A percentile compares a stretch with the other conserved stretches of the same genome.
Evolutionary conservation across 92 coral and sea anemone genomes (phyloP).

Genomic region (Blastomussa wellsi): DNA sequence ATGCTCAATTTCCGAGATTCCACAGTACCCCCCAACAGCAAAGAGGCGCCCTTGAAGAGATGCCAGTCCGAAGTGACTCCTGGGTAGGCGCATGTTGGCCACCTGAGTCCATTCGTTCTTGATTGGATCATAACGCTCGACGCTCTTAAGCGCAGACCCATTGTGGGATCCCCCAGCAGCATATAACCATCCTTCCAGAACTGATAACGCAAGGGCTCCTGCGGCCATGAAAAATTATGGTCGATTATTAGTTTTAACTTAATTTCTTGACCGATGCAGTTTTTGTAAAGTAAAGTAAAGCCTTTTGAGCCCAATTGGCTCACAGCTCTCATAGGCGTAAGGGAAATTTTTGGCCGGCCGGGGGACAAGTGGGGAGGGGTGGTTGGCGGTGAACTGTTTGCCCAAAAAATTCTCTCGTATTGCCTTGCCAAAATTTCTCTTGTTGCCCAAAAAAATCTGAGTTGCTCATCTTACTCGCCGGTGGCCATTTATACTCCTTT

Average conservation of each 20-base stretch:
- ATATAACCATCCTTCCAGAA: slow-evolving; percentile 96
- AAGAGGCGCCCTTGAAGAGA: slow-evolving; percentile 85
- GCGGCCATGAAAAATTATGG: not conserved
- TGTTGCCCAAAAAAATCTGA: too few relatives aligned
- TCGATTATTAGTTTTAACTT: not conserved
- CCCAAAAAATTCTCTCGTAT: too few relatives aligned
- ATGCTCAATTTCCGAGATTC: slow-evolving; percentile 96
- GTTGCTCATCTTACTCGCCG: too few relatives aligned
- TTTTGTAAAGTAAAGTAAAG: too few relatives aligned
- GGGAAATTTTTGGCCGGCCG: too few relatives aligned
- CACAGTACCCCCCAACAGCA: slow-evolving; percentile 94
- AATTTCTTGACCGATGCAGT: not conserved
- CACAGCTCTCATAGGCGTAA: too few relatives aligned
- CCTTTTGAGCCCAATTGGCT: too few relatives aligned
- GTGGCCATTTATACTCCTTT: too few relatives aligned
- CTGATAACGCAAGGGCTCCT: slow-evolving; percentile 88
- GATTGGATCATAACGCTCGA: slow-evolving; percentile 90
- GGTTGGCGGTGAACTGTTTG: too few relatives aligned
- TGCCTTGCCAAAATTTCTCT: too few relatives aligned
- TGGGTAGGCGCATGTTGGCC: slow-evolving; percentile 92
- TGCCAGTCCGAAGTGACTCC: slow-evolving; percentile 91
- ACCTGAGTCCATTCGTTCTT: slow-evolving; percentile 92
- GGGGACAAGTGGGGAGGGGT: too few relatives aligned
- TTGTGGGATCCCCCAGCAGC: slow-evolving; percentile 99
- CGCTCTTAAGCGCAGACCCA: slow-evolving; percentile 95